Conservation (phyloP, 1,140 invertebrate species). For the Vollenhovia emeryi region DNA sequence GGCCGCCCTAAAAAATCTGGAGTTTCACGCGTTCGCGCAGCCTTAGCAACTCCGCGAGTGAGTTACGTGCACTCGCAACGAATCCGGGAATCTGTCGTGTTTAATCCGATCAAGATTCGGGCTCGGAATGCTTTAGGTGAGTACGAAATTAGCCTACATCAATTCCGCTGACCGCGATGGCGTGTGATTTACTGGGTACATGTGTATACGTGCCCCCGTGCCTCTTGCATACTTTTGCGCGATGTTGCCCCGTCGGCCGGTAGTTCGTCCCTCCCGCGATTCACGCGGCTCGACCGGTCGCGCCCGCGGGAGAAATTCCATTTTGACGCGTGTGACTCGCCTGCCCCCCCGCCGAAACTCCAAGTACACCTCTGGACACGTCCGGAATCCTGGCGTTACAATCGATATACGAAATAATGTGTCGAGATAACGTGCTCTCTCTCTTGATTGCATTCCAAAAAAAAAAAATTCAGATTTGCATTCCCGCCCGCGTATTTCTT, state of each 20-base stretch:
- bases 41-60: slow-evolving; percentile 72
- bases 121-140: slow-evolving; percentile 84
- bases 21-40: slow-evolving; percentile 80
- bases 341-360: background rate
- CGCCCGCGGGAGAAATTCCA: background rate
- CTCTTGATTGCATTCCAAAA: no score
- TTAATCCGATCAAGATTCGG: slow-evolving; percentile 77
- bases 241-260: slow-evolving; percentile 57
- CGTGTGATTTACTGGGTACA: slow-evolving; percentile 79
- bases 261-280: slow-evolving; percentile 39
- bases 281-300: background rate
- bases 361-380: background rate
- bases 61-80: slow-evolving; percentile 69
- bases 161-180: slow-evolving; percentile 73
- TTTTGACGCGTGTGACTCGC: background rate
- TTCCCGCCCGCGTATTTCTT: background rate
- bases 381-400: slow-evolving; percentile 11
- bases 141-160: slow-evolving; percentile 73
- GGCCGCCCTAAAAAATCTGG: slow-evolving; percentile 82
- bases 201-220: slow-evolving; percentile 75
- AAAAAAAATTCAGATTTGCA: slow-evolving; percentile 9
- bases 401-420: slow-evolving; percentile 61
- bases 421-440: slow-evolving; percentile 39
- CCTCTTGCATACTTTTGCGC: slow-evolving; percentile 66
- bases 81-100: slow-evolving; percentile 68